Conservation (phyloP, 2,113 vertebrate genomes). For the Dolichallabes microphthalmus region DNA sequence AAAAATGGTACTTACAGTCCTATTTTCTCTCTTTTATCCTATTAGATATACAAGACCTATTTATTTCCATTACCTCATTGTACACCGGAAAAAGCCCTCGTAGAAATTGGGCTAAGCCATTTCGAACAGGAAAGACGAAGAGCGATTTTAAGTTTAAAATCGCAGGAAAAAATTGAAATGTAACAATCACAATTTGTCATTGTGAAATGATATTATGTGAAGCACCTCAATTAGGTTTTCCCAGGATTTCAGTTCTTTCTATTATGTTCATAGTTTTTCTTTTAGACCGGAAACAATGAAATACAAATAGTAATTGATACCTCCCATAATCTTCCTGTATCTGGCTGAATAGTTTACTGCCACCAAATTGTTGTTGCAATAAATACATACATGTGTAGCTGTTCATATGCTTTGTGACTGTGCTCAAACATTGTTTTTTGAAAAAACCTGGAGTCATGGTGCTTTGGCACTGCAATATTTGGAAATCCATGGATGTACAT, state of each 20-base stretch:
- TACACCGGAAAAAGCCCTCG: conserved; percentile 41
- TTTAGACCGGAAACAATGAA: conserved; percentile 1
- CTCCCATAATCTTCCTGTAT: neutral
- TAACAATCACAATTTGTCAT: conserved; percentile 47
- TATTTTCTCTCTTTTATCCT: conserved; percentile 53
- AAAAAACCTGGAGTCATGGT: neutral
- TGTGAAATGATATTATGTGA: conserved; percentile 35
- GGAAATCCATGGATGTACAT: neutral
- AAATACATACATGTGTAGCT: neutral
- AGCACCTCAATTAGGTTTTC: conserved; percentile 36
- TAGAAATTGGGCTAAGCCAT: conserved; percentile 43
- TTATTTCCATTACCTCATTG: conserved; percentile 59
- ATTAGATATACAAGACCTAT: conserved; percentile 54
- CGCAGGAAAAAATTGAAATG: conserved; percentile 34
- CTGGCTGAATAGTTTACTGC: neutral
- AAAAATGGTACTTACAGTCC: conserved; percentile 55
- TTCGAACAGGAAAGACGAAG: conserved; percentile 43
- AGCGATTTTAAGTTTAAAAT: conserved; percentile 44
- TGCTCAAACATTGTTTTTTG: neutral
- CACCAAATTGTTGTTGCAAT: neutral
- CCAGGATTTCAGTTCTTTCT: neutral
- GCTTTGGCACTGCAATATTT: neutral
- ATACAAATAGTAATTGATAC: neutral
- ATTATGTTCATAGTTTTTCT: neutral
- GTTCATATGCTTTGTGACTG: neutral